Base-by-base conservation (phyloP, 1,140 invertebrate genomes). In the Augochlora pura region DNA sequence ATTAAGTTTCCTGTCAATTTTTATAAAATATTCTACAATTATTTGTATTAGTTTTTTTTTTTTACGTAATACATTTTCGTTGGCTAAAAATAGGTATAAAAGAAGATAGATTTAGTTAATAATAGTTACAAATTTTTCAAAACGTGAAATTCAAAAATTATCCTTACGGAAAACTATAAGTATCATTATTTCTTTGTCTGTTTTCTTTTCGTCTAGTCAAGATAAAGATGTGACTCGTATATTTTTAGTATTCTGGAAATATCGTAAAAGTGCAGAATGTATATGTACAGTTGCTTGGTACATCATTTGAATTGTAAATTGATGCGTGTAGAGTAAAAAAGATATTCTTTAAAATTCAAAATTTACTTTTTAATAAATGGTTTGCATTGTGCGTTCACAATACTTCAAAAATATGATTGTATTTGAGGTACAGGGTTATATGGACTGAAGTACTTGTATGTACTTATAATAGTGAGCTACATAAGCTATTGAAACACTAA, bases 161-260 rank as follows among this genome's bases (percentile, higher is more conserved):
- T 21, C 3, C 6, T 64, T 25, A 27, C 18, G 8, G 14, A 18
- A 75, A 54, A 59, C 2, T 16, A 18, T 23, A 12, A 42, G 27
- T 5, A 59, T 5, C 59, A 14, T 68, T 46, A n/a, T 32, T n/a
- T 67, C 38, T 9, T 63, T 2, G 46, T 32, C 25, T 67, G 7
- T 38, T 70, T 63, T 77, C 39, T 52, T 71, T 63, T 63, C 39
- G 49, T 71, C 75, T 70, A 77, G 75, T 77, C 75, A 52, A 27
- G 10, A 10, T 12, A 60, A 23, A 49, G 8, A 12, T 65, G 21
- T 39, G 54, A 25, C 42, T 71, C 0, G 23, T 62, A 63, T 52
- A n/a, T 18, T 54, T 25, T 6, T 16, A 9, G 5, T n/a, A 23
- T 52, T 8, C 54, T 68, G 27, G 42, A 68, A 54, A 2, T 42